A percentile compares a stretch with the other conserved stretches of the same genome.
Evolutionary conservation across 1,140 invertebrate species (phyloP).

Genomic region (Phenacoccus solenopsis): DNA sequence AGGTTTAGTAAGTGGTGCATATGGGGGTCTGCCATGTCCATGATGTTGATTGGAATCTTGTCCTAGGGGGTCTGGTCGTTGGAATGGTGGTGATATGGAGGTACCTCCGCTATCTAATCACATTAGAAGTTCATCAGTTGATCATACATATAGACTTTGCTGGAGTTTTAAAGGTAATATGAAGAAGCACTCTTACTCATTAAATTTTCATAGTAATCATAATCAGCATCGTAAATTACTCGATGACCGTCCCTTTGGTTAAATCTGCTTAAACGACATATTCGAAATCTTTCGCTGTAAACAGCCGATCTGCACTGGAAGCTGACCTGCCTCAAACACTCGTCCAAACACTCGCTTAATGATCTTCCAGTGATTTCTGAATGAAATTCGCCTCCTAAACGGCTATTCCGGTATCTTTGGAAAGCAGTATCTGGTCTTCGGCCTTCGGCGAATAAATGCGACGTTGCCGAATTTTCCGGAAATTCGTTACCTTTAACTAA

Average conservation of each 20-base stretch:
- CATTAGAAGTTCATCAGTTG: neutral
- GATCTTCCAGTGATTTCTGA: slow-evolving; percentile 75
- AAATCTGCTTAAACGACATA: slow-evolving; percentile 69
- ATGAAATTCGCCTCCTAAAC: slow-evolving; percentile 72
- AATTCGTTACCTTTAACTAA: slow-evolving; percentile 49
- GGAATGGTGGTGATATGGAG: neutral
- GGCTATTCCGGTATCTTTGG: slow-evolving; percentile 70
- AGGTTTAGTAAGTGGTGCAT: slow-evolving; percentile 28
- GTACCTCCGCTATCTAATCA: slow-evolving; percentile 9
- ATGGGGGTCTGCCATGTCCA: slow-evolving; percentile 36
- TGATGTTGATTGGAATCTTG: slow-evolving; percentile 39
- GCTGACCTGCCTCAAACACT: slow-evolving; percentile 72
- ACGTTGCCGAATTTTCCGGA: slow-evolving; percentile 65
- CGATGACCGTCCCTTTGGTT: slow-evolving; percentile 77
- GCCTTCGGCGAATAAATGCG: slow-evolving; percentile 63
- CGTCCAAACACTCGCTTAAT: slow-evolving; percentile 75
- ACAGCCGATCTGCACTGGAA: slow-evolving; percentile 77
- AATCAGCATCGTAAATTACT: slow-evolving; percentile 76
- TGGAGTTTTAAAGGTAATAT: no score
- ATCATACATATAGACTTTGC: no score
- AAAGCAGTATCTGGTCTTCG: slow-evolving; percentile 74
- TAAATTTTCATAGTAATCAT: slow-evolving; percentile 67
- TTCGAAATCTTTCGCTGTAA: slow-evolving; percentile 69
- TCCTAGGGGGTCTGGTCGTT: slow-evolving; percentile 41
- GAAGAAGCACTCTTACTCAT: slow-evolving; percentile 30